Evolutionary conservation across 1,140 invertebrate species (phyloP), one percentile per base, ranked within the genome.

Genomic region (Chelonus insularis): DNA sequence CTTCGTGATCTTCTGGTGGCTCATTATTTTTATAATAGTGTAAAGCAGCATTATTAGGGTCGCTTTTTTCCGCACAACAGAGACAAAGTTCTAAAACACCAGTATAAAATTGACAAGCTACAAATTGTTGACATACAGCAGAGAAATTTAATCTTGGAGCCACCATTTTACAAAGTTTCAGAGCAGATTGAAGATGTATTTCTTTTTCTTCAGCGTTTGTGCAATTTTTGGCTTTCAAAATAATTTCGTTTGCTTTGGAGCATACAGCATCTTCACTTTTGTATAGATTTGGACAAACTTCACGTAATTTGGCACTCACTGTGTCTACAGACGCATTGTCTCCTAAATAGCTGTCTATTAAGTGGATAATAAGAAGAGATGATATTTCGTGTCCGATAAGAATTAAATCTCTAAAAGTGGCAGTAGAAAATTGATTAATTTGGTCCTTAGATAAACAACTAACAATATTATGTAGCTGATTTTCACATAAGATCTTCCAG

Each of bases 251-350:
- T 0, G 93, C 93, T 85, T 97, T 94, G 14, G 95, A 89, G 77
- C 92, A 96, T 29, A 94, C 91, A 12, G 95, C 96, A 84, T 99
- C 97, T 84, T 99, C 97, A 70, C 89, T 89, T 68, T 91, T 91
- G 72, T 97, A 99, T 1, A 99, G 84, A 69, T 90, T 92, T 0
- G 97, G 97, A 76, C 97, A 99, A 0, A 96, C 84, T 73, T 96
- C 89, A 50, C 96, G 83, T n/a, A 99, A 80, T 77, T 90, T 91
- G 12, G 84, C 81, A 62, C 93, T 97, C 32, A 99, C 94, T 0
- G 91, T 87, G 77, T 96, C 93, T 0, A 97, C 93, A 2, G 92
- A 93, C 0, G 96, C 94, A 79, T 96, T 96, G 76, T 99, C 97
- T 56, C 91, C 90, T 1, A 99, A 84, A 79, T 98, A 99, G 57